Conservation (phyloP, 2,888 invertebrate species). For the Oxystoma pomonae region DNA sequence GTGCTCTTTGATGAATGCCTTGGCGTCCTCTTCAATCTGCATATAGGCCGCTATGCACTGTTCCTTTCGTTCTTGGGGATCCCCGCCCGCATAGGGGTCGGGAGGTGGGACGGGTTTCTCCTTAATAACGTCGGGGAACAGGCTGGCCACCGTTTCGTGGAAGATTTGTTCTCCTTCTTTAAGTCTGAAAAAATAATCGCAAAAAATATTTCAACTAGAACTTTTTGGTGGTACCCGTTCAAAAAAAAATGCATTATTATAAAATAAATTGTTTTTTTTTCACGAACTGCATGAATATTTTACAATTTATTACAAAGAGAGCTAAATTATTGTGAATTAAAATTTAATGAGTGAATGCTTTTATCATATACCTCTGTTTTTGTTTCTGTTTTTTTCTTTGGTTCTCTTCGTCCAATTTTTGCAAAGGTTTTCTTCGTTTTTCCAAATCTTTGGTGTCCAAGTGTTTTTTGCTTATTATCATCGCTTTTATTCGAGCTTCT, state of each 20-base stretch:
- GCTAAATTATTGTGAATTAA: no score
- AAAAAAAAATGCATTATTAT: no score
- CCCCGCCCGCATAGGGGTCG: slow-evolving; percentile 36
- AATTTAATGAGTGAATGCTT: no score
- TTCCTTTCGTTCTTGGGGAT: slow-evolving; percentile 23
- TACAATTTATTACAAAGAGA: no score
- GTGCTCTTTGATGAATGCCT: slow-evolving; percentile 48
- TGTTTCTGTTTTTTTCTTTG: slow-evolving; percentile 56
- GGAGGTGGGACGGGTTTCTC: slow-evolving; percentile 48
- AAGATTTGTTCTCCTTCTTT: slow-evolving; percentile 60
- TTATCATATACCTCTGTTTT: slow-evolving; percentile 45
- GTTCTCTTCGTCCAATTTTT: slow-evolving; percentile 56
- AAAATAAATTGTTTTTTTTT: no score
- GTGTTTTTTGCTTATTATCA: slow-evolving; percentile 61
- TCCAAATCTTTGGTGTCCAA: slow-evolving; percentile 58
- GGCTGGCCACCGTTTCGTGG: slow-evolving; percentile 58
- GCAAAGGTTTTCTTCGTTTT: slow-evolving; percentile 57
- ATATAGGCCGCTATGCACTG: slow-evolving; percentile 48
- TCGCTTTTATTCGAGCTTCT: slow-evolving; percentile 59
- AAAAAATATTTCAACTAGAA: no score
- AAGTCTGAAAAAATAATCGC: slow-evolving; percentile 36
- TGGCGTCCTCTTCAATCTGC: slow-evolving; percentile 40
- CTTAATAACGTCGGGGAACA: slow-evolving; percentile 59
- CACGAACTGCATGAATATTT: no score
- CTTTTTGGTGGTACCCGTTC: not conserved